Conservation (phyloP, 2,888 invertebrate species). For the Tipula helvola region DNA sequence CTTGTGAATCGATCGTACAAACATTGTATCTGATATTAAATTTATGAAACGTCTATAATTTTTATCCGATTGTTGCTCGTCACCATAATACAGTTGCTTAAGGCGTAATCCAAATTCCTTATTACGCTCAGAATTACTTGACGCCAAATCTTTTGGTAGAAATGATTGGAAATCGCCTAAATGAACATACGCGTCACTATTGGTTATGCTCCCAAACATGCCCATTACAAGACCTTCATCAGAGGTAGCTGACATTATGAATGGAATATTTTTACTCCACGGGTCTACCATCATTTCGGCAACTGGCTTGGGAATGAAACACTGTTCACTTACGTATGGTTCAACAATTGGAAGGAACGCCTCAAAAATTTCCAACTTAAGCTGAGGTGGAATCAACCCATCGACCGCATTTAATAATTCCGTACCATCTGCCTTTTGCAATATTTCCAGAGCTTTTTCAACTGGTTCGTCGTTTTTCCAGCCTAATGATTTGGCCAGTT, state of each 20-base stretch:
- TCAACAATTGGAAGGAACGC: constrained; percentile 30
- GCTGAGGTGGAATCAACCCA: constrained; percentile 27
- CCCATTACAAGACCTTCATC: constrained; percentile 25
- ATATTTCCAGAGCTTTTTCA: constrained; percentile 27
- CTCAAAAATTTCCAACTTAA: constrained; percentile 24
- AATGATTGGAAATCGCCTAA: neutral
- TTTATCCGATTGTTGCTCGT: neutral
- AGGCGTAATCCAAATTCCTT: neutral
- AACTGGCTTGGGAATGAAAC: constrained; percentile 28
- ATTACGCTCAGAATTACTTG: neutral
- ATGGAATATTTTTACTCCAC: constrained; percentile 32
- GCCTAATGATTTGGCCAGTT: constrained; percentile 30
- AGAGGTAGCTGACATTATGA: constrained; percentile 32
- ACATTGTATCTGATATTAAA: constrained; percentile 26
- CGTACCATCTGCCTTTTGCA: constrained; percentile 29
- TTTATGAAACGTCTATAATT: constrained; percentile 14
- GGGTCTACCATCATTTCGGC: constrained; percentile 29
- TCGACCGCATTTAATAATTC: constrained; percentile 28
- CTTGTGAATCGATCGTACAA: constrained; percentile 32
- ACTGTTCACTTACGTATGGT: constrained; percentile 27
- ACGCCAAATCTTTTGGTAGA: neutral
- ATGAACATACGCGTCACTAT: neutral
- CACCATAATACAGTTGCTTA: neutral
- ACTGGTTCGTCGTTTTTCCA: constrained; percentile 29
- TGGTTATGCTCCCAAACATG: neutral